Evolutionary conservation across 2,113 vertebrate genomes (phyloP).

Genomic region (Corythornis madagascariensis): DNA sequence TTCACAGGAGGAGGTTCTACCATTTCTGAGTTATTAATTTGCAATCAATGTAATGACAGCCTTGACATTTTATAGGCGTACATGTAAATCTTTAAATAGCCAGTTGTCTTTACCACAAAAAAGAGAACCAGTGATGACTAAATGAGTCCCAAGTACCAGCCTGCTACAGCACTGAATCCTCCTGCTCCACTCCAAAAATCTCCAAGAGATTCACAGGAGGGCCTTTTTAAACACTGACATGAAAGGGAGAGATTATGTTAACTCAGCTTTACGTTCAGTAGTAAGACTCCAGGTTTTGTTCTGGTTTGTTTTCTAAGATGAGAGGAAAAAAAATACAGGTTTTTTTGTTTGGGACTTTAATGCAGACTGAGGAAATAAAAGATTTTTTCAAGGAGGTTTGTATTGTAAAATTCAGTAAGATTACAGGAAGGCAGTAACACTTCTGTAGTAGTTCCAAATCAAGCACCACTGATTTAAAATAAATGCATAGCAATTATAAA

Average conservation of each 20-base stretch:
- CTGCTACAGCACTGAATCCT: background rate
- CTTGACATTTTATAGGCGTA: background rate
- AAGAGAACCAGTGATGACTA: background rate
- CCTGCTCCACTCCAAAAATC: background rate
- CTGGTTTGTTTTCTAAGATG: background rate
- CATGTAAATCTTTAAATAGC: background rate
- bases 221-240: background rate
- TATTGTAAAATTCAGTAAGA: background rate
- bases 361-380: background rate
- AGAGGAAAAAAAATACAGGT: background rate
- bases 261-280: accelerated
- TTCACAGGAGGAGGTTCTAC: background rate
- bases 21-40: background rate
- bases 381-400: background rate
- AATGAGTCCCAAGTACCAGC: background rate
- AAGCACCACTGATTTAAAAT: background rate
- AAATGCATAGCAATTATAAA: background rate
- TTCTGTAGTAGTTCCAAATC: background rate
- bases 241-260: background rate
- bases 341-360: background rate
- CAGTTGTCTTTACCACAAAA: background rate
- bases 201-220: background rate
- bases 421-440: background rate
- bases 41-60: background rate
- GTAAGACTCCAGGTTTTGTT: background rate